Conservation (phyloP, 1,140 invertebrate species). For the Matsumurasca onukii region DNA sequence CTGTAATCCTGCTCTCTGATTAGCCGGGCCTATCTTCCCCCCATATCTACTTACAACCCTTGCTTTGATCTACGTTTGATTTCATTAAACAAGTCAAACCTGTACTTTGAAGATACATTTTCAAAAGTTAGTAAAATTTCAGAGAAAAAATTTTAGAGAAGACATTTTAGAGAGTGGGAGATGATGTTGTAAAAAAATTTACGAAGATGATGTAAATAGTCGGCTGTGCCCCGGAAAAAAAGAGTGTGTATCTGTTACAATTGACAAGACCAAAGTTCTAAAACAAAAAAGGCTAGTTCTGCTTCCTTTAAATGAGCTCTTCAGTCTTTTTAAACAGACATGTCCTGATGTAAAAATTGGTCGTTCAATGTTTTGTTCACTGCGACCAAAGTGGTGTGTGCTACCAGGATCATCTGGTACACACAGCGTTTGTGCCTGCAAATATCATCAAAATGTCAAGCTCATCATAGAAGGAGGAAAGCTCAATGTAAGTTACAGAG, state of each 20-base stretch:
- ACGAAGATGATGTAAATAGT: constrained; percentile 36
- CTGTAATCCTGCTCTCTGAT: too few species aligned
- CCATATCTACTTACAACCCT: too few species aligned
- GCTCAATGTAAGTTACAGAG: constrained; percentile 23
- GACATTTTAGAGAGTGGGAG: too few species aligned
- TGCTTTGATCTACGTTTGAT: too few species aligned
- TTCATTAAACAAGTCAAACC: too few species aligned
- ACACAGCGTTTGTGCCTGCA: constrained; percentile 38
- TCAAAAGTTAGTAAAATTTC: too few species aligned
- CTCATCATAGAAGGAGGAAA: constrained; percentile 27
- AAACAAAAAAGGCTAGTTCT: constrained; percentile 34
- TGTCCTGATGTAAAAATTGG: constrained; percentile 31
- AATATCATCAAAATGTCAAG: constrained; percentile 33
- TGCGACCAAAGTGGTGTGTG: constrained; percentile 35
- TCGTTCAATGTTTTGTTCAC: constrained; percentile 29
- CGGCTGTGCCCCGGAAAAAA: constrained; percentile 33
- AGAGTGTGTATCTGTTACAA: constrained; percentile 30
- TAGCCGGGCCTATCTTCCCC: too few species aligned
- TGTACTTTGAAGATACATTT: too few species aligned
- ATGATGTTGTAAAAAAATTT: constrained; percentile 35
- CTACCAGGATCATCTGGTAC: constrained; percentile 34
- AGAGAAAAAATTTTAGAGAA: too few species aligned
- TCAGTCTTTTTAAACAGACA: constrained; percentile 32
- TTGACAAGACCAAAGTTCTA: constrained; percentile 28
- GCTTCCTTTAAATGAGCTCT: constrained; percentile 30